These are phyloP conservation scores for Alloplasta piceator DNA, from an alignment of 2,888 invertebrate species.

Conservation along the genomic window DNA sequence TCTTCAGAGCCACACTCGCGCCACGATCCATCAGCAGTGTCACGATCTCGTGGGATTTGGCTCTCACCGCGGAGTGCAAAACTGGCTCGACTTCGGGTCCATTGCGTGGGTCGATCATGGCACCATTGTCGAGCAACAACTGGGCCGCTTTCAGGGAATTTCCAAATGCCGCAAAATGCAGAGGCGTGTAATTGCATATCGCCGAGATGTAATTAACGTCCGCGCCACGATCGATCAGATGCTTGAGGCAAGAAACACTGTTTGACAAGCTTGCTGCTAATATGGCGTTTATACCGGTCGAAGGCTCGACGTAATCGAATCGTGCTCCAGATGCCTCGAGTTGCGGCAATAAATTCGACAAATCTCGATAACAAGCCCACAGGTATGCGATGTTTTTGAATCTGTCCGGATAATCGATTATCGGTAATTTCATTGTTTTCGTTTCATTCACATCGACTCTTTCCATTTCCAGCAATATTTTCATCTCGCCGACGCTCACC, in stretches of 20 bases:
- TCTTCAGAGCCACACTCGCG: conserved; percentile 81
- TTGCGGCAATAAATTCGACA: conserved; percentile 88
- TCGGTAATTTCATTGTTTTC: conserved; percentile 60
- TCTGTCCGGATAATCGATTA: conserved; percentile 61
- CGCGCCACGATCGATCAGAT: conserved; percentile 88
- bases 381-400: conserved; percentile 88
- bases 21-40: conserved; percentile 82
- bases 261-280: conserved; percentile 92
- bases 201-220: conserved; percentile 86
- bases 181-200: conserved; percentile 79
- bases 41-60: conserved; percentile 79
- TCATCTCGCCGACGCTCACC: conserved; percentile 77
- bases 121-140: conserved; percentile 82
- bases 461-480: conserved; percentile 76
- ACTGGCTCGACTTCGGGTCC: conserved; percentile 81
- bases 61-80: conserved; percentile 84
- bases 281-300: conserved; percentile 89
- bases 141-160: conserved; percentile 82
- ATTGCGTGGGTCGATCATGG: conserved; percentile 76
- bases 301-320: conserved; percentile 88
- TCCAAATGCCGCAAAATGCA: conserved; percentile 84
- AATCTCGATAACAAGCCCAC: conserved; percentile 91
- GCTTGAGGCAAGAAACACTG: conserved; percentile 88
- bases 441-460: conserved; percentile 68
- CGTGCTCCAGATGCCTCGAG: conserved; percentile 89